Base-by-base conservation (phyloP, 2,797 vertebrate species). In the Vultur gryphus region DNA sequence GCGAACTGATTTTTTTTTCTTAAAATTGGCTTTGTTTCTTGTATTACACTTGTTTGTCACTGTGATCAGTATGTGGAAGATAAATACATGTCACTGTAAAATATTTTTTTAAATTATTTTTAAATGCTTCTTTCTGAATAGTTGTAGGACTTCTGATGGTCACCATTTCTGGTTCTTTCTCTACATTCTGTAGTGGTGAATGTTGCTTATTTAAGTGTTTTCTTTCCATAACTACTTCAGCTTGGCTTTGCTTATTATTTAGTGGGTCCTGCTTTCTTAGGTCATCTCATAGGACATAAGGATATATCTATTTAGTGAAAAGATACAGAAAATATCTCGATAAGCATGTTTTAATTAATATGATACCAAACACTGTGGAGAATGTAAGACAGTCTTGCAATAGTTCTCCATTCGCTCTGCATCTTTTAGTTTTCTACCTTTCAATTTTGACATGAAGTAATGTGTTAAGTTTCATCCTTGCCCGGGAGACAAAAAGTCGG, bases 21-120 rank as follows among this genome's bases (percentile, higher is more conserved):
- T 93, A 57, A 90, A 91, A 72, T 89, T 88, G 76, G 65, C 90
- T 93, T 97, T 96, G 39, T 90, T 87, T 84, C 92, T 87, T 66
- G 9, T 67, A 44, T 89, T 96, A 29, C 55, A 52, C 75, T 94
- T 93, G 62, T 91, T 96, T 88, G 66, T 83, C 84, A 64, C 58
- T 66, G 62, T 55, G 51, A 65, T 90, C 46, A 46, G 57, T 82
- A 49, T 62, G 43, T 58, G 35, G 26, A 95, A 70, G 48, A 87
- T 58, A 89, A 92, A 82, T 52, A 82, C 29, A 46, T 25, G 19
- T 67, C 23, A n/a, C 41, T 86, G 35, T 76, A 90, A 87, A 82
- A 70, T 72, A 54, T 58, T 89, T 81, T n/a, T 11, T 0, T 2
- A 21, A 59, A 77, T 67, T 59, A 71, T 73, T 95, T 91, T 54